Evolutionary conservation across 2,113 vertebrate species (phyloP), one percentile per base, ranked within the genome.

Genomic region (Alligator sinensis): DNA sequence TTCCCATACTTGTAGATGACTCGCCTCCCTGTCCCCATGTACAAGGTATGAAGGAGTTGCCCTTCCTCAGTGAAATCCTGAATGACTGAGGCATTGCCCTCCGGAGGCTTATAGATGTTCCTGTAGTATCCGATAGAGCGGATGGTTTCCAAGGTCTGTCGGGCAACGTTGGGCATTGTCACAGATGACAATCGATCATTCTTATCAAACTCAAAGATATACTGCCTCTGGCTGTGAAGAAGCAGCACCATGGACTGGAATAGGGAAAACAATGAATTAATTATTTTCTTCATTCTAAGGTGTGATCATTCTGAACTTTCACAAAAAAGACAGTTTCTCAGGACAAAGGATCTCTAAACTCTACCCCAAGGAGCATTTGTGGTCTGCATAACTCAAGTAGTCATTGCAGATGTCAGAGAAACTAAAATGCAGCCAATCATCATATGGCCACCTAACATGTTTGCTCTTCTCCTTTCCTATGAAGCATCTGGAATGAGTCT

Each of bases 141-240:
- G 55, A 99, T 98, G 80, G 99, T 99, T 97, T 99, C 99, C 79
- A 99, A 96, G 0, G 98, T 99, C 97, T 99, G 99, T 19, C 99
- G 98, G 30, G 99, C 99, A 89, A 99, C 99, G 0, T 99, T 99
- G 94, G 99, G 99, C 99, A 99, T 99, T 5, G 99, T 99, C 94
- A 99, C 99, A 0, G 99, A 99, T 5, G 98, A 99, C 8, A 99
- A 98, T 2, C 98, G 98, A 93, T 99, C 99, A 0, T 99, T 99
- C 97, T 99, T 99, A 96, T 99, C 99, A 60, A 99, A 99, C 95
- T 99, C 99, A 64, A 99, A 99, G 98, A 99, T 99, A 85, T 99
- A 99, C 91, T 99, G 99, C 82, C 99, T 98, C 97, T 99, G 99
- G 97, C 99, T 99, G 96, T 99, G 99, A 59, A 99, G 99, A 10